Evolutionary conservation across 1,140 invertebrate species (phyloP).

Genomic region (Acromyrmex echinatior): DNA sequence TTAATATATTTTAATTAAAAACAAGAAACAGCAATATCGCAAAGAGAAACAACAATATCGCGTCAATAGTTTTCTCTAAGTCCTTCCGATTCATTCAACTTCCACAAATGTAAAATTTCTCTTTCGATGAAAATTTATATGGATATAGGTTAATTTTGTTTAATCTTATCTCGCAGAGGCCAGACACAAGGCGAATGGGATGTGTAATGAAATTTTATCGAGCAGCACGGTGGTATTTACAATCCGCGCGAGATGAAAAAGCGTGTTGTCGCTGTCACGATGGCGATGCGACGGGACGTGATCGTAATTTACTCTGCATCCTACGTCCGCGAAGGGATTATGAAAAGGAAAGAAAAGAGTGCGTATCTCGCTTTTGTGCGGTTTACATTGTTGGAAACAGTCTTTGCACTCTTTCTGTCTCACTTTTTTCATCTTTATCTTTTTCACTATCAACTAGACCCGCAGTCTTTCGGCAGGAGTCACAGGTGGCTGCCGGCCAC

Average conservation of each 20-base stretch:
- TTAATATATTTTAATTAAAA: no score
- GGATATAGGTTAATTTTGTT: constrained; percentile 5
- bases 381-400: constrained; percentile 11
- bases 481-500: constrained; percentile 39
- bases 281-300: background rate
- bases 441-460: background rate
- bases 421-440: background rate
- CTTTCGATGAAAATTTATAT: constrained; percentile 31
- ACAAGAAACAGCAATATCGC: background rate
- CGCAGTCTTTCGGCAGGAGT: constrained; percentile 23
- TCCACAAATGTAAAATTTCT: constrained; percentile 4
- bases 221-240: constrained; percentile 23
- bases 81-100: background rate
- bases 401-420: background rate
- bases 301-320: constrained; percentile 27
- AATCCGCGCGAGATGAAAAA: constrained; percentile 44
- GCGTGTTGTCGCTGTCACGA: constrained; percentile 11
- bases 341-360: constrained; percentile 4
- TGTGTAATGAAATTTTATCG: constrained; percentile 49
- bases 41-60: background rate
- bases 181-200: background rate
- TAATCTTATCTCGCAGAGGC: constrained; percentile 13
- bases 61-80: background rate
- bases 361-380: constrained; percentile 19
- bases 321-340: constrained; percentile 13